Evolutionary conservation across 1,140 invertebrate species (phyloP).

Genomic region (Oryctes rhinoceros): DNA sequence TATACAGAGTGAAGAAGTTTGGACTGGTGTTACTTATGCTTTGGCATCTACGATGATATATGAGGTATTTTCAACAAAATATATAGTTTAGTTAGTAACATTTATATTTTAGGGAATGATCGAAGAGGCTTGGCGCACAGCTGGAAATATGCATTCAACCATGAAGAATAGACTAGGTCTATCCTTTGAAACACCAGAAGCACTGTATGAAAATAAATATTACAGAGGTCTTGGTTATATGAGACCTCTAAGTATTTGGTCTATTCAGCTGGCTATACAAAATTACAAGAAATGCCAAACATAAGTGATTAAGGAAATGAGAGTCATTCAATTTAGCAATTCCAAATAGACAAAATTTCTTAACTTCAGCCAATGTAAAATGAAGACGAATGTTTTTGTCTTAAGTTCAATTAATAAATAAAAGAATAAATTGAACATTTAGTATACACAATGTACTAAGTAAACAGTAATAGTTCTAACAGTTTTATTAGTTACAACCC

Average conservation of each 20-base stretch:
- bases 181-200: slow-evolving; percentile 91
- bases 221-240: slow-evolving; percentile 91
- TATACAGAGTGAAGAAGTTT: slow-evolving; percentile 91
- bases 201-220: slow-evolving; percentile 78
- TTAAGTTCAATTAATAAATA: too few species aligned
- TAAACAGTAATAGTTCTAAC: too few species aligned
- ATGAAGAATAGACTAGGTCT: slow-evolving; percentile 83
- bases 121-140: slow-evolving; percentile 85
- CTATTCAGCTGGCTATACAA: slow-evolving; percentile 79
- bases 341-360: too few species aligned
- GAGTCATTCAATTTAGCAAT: too few species aligned
- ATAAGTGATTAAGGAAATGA: too few species aligned
- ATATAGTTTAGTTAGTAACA: slow-evolving; percentile 12
- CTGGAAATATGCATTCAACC: slow-evolving; percentile 84
- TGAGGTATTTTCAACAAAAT: slow-evolving; percentile 67
- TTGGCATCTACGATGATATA: slow-evolving; percentile 86
- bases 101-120: slow-evolving; percentile 74
- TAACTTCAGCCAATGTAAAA: too few species aligned
- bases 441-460: too few species aligned
- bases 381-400: too few species aligned
- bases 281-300: too few species aligned
- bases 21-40: slow-evolving; percentile 89
- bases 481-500: too few species aligned
- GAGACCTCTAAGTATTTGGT: slow-evolving; percentile 90
- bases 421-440: too few species aligned